Evolutionary conservation across 2,797 vertebrate species (phyloP), one percentile per base, ranked within the genome.

Genomic region (Micropoecilia bifurca): DNA sequence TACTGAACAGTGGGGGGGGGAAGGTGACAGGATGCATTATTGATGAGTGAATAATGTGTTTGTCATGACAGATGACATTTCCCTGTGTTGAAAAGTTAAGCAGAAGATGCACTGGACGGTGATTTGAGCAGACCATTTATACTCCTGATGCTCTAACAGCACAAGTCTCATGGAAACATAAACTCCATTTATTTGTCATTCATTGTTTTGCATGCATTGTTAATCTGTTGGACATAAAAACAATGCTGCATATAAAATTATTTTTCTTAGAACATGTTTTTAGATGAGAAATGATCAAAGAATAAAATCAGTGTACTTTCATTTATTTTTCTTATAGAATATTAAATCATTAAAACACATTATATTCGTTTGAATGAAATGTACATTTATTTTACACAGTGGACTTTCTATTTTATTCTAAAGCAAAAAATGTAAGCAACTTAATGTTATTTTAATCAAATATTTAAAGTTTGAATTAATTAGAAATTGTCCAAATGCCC

Each of bases 41-140:
- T 97, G 96, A 99, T 98, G 96, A 91, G 90, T 74, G 85, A 88
- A 95, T 96, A 96, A 97, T 97, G 94, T 94, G 92, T 97, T 97
- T 96, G 95, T 97, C 92, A 89, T 96, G 94, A 92, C 94, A 91
- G 95, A 93, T 94, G 96, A 96, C 91, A 85, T 91, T 91, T 94
- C 85, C 80, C 81, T 90, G 83, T 75, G 87, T 91, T 92, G 85
- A 92, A 93, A 94, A 93, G 85, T 92, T 90, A 89, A 93, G 91
- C 84, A 92, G 91, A 87, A 91, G 81, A 89, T 82, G 82, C 75
- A 53, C 81, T 10, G 81, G 89, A 85, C 90, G 80, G 80, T 81
- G 90, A 90, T 92, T 90, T 91, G 63, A 92, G 73, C 84, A 87
- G 55, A 89, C 82, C 79, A 85, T 82, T 73, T 75, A 53, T 72